Evolutionary conservation across 2,888 invertebrate species (phyloP).

Genomic region (Eupeodes latifasciatus): DNA sequence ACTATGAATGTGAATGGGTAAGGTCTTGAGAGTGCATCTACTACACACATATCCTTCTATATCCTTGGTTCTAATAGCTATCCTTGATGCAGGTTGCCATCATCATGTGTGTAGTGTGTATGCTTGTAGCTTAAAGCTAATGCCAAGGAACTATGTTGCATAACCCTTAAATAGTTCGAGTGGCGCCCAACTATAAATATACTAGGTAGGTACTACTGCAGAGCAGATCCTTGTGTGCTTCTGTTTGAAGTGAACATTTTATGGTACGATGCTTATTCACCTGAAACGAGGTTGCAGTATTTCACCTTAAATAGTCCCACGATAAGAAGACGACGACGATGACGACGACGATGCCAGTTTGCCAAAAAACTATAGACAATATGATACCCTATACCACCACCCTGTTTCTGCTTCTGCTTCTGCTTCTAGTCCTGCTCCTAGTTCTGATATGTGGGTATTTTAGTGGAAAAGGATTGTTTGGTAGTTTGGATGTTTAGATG

Average conservation of each 20-base stretch:
- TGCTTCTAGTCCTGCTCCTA: no score
- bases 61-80: conserved; percentile 48
- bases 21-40: conserved; percentile 23
- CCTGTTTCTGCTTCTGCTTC: no score
- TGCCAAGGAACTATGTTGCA: conserved; percentile 70
- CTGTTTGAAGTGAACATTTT: conserved; percentile 59
- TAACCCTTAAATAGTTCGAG: conserved; percentile 42
- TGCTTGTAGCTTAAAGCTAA: conserved; percentile 30
- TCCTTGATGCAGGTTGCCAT: conserved; percentile 42
- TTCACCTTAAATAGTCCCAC: conserved; percentile 69
- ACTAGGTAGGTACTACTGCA: not conserved
- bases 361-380: conserved; percentile 58
- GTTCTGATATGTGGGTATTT: conserved; percentile 44
- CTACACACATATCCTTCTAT: conserved; percentile 26
- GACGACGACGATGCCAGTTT: conserved; percentile 52
- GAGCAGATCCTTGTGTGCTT: conserved; percentile 41
- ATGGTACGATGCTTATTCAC: conserved; percentile 71
- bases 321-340: conserved; percentile 66
- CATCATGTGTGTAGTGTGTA: not conserved
- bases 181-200: conserved; percentile 50
- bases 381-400: conserved; percentile 9
- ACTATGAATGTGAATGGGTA: conserved; percentile 19
- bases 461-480: conserved; percentile 35
- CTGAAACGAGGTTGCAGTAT: conserved; percentile 74
- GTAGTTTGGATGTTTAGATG: conserved; percentile 17